Base-by-base conservation (phyloP, 2,888 invertebrate species). In the Temnothorax unifasciatus region DNA sequence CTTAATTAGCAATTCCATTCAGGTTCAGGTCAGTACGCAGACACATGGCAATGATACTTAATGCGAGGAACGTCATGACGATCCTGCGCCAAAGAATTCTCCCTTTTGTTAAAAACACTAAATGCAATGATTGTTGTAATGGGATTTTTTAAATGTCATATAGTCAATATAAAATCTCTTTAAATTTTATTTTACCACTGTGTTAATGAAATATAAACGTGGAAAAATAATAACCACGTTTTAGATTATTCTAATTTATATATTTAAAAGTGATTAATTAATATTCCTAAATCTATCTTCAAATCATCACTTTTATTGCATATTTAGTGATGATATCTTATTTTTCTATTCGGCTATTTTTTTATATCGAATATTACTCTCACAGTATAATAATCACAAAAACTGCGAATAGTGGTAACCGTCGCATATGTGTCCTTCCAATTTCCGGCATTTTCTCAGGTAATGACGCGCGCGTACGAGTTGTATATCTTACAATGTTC, bases 1-100 rank as follows among this genome's bases (percentile, higher is more conserved):
- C 44, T 79, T 79, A 79, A 79, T 79, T 79, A 71, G 44, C 11
- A 34, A 44, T 44, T 34, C 38, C 29, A 29, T 34, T 11, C n/a
- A 13, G 6, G 41, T 44, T 59, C 44, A 79, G 13, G 13, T 21
- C 13, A 13, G 44, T 25, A 21, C 69, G 44, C 54, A 41, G 57
- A 9, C 47, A 21, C 34, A 44, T 15, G 41, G 15, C 41, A 68
- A 68, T 57, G 69, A 44, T 29, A 11, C 3, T 44, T 57, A 44
- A 44, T 68, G 25, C 38, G 38, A 34, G 8, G 41, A 29, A 41
- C 66, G 21, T 21, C 64, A 34, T n/a, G 18, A 25, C 5, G 1
- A 25, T 29, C 8, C 1, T 44, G n/a, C 41, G 59, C 3, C 11
- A 59, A 44, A 29, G n/a, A 74, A 57, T 21, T 21, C 15, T 9